These are phyloP conservation scores for Elmis aenea DNA, from an alignment of 2,888 invertebrate species.

Conservation along the genomic window DNA sequence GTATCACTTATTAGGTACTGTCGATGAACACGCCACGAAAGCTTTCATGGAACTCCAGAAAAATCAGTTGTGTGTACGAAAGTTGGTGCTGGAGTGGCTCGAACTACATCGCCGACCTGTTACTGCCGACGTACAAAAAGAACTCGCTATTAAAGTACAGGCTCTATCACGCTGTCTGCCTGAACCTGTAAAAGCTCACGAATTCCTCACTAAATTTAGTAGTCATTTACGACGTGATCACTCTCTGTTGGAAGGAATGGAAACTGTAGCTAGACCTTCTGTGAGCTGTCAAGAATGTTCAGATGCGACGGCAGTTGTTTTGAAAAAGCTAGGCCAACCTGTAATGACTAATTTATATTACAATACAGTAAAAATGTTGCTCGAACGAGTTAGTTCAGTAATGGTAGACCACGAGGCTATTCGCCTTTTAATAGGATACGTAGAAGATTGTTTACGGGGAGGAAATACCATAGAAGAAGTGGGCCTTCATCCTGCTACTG, in stretches of 20 bases:
- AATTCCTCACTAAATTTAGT: constrained; percentile 81
- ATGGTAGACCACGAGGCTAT: constrained; percentile 92
- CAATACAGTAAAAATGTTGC: constrained; percentile 90
- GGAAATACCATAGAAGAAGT: constrained; percentile 66
- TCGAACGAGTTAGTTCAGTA: constrained; percentile 92
- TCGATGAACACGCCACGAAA: constrained; percentile 93
- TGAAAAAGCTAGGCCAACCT: constrained; percentile 90
- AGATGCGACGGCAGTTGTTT: constrained; percentile 78
- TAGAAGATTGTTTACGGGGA: constrained; percentile 69
- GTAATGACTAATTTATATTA: constrained; percentile 94
- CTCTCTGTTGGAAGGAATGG: constrained; percentile 71
- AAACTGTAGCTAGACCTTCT: constrained; percentile 80
- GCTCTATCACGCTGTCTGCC: constrained; percentile 79
- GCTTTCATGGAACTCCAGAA: constrained; percentile 90
- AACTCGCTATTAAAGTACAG: constrained; percentile 62
- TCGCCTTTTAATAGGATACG: constrained; percentile 58
- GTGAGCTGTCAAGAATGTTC: constrained; percentile 93
- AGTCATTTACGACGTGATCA: constrained; percentile 70
- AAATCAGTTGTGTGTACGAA: constrained; percentile 78
- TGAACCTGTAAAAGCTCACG: constrained; percentile 86
- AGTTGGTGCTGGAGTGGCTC: constrained; percentile 81
- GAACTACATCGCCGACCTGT: constrained; percentile 73
- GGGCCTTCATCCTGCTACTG: constrained; percentile 74
- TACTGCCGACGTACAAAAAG: constrained; percentile 65
- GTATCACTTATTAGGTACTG: constrained; percentile 84